Evolutionary conservation across 2,113 vertebrate species (phyloP).

Genomic region (Petromus typicus): DNA sequence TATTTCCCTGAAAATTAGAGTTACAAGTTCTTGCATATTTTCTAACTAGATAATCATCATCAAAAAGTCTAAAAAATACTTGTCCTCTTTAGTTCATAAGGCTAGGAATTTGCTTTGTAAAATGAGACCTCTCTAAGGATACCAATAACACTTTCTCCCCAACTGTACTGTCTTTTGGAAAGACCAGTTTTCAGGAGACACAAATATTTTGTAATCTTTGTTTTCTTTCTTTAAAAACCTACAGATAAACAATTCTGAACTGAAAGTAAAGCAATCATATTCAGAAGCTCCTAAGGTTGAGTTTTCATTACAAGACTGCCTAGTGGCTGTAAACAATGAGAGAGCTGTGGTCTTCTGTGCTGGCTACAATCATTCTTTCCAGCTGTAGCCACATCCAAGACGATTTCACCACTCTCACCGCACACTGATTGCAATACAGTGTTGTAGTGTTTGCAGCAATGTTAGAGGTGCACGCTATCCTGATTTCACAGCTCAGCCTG

Average conservation of each 20-base stretch:
- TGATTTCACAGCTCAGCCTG: conserved; percentile 67
- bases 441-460: background rate
- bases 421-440: conserved; percentile 51
- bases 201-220: background rate
- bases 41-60: background rate
- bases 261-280: background rate
- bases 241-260: background rate
- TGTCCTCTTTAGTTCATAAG: background rate
- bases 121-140: conserved; percentile 1
- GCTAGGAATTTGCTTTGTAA: conserved; percentile 8
- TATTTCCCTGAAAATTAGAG: background rate
- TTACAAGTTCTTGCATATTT: background rate
- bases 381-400: conserved; percentile 36
- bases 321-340: conserved; percentile 44
- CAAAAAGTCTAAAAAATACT: background rate
- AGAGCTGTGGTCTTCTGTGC: background rate
- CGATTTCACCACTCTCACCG: conserved; percentile 55
- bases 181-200: conserved; percentile 17
- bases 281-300: background rate
- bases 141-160: background rate
- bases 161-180: background rate
- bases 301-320: conserved; percentile 14
- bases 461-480: conserved; percentile 55
- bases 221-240: conserved; percentile 5
- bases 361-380: conserved; percentile 55